A percentile compares a stretch with the other conserved stretches of the same genome.
Conservation (phyloP, 2,113 vertebrate species). For the Sebastes fasciatus region DNA sequence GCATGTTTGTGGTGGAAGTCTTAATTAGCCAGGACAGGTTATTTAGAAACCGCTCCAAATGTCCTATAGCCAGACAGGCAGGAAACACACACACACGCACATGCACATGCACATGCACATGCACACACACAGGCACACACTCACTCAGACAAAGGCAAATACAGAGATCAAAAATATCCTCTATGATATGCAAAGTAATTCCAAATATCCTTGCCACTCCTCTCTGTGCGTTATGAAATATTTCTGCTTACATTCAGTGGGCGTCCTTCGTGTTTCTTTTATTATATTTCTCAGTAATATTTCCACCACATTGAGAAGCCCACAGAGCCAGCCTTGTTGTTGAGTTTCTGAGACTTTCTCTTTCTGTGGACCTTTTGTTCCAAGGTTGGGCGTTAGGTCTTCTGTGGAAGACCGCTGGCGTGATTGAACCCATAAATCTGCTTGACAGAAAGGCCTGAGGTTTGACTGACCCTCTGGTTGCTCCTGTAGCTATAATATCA, state of each 20-base stretch:
- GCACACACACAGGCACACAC: slow-evolving; percentile 15
- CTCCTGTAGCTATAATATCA: slow-evolving; percentile 51
- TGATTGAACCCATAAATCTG: slow-evolving; percentile 74
- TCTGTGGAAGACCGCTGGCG: slow-evolving; percentile 35
- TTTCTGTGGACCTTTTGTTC: slow-evolving; percentile 49
- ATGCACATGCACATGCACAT: slow-evolving; percentile 13
- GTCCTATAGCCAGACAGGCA: slow-evolving; percentile 42
- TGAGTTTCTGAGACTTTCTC: slow-evolving; percentile 37
- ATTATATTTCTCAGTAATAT: slow-evolving; percentile 21
- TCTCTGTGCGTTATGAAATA: neutral
- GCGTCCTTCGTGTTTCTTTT: slow-evolving; percentile 1
- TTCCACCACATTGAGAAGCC: slow-evolving; percentile 3
- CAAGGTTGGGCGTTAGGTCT: slow-evolving; percentile 30
- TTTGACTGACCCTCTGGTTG: slow-evolving; percentile 35
- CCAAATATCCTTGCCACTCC: neutral
- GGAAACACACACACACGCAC: slow-evolving; percentile 9
- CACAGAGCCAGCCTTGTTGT: slow-evolving; percentile 3
- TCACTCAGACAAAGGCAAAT: slow-evolving; percentile 2
- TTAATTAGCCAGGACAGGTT: slow-evolving; percentile 71
- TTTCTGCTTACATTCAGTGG: slow-evolving; percentile 1
- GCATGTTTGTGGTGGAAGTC: slow-evolving; percentile 49
- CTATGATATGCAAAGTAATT: slow-evolving; percentile 17
- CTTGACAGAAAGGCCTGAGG: slow-evolving; percentile 58
- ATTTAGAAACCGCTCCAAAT: slow-evolving; percentile 64
- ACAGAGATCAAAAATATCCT: neutral